Percentiles rank a stretch among this genome's conserved stretches.
Evolutionary conservation across 1,140 invertebrate genomes (phyloP).

Genomic region (Alviniconcha marisindica): DNA sequence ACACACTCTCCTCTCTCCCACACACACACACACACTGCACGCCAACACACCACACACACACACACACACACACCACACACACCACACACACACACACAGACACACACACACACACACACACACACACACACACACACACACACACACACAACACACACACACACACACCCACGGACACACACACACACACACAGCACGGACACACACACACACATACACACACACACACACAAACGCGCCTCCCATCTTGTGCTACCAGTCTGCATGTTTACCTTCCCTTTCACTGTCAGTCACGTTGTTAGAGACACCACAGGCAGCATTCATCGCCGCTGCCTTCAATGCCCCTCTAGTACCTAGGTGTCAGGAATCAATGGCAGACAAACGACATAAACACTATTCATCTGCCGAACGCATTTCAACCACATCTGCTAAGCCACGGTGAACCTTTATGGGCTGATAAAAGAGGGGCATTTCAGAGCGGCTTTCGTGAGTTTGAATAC

Average conservation of each 20-base stretch:
- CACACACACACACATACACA: conserved; percentile 31
- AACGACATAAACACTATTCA: too few species aligned
- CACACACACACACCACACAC: background rate
- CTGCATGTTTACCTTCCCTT: background rate
- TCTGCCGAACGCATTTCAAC: too few species aligned
- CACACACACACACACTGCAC: background rate
- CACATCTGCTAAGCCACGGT: too few species aligned
- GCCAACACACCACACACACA: background rate
- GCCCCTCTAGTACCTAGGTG: too few species aligned
- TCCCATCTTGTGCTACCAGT: background rate
- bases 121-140: conserved; percentile 32
- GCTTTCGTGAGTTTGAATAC: too few species aligned
- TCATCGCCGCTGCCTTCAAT: background rate
- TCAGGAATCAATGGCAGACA: too few species aligned
- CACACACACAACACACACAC: conserved; percentile 20
- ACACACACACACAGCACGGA: too few species aligned
- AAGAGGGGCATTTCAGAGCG: too few species aligned
- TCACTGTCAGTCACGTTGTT: too few species aligned
- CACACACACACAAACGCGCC: conserved; percentile 17
- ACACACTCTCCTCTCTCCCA: background rate
- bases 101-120: conserved; percentile 18
- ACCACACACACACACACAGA: conserved; percentile 3
- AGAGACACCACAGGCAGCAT: background rate
- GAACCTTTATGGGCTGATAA: too few species aligned
- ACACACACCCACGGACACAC: too few species aligned